Evolutionary conservation across 2,888 invertebrate species (phyloP), one percentile per base, ranked within the genome.

Genomic region (Hesperia comma): DNA sequence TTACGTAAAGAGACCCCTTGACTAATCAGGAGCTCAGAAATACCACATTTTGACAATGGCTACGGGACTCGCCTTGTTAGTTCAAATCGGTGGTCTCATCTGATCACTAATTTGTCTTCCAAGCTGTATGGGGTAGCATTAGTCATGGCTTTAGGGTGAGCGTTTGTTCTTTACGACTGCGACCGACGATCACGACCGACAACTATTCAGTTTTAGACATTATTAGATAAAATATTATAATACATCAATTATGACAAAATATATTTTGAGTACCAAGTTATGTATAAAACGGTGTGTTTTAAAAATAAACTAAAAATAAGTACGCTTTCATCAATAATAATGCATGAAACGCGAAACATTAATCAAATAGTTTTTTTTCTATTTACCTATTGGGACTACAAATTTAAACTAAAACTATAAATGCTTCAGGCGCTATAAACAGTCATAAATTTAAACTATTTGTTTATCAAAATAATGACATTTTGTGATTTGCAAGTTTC

Each of bases 101-200:
- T 79, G 79, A 79, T 77, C 77, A 79, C 78, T 80, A 85, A 87
- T 88, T 87, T 86, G 85, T 88, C 64, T 64, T 84, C 79, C 76
- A 74, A 74, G 73, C 71, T 71, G 72, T 73, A 75, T 75, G 75
- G 77, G 75, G 69, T 70, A 73, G 76, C 74, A 79, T 87, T 85
- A 85, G 82, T 87, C 84, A 84, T 49, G 57, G 54, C 41, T 57
- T 64, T n/a, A 60, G n/a, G 15, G 32, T 17, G 51, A 41, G 3
- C 51, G 1, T 64, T 58, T 26, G 41, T 19, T 32, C 17, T 1
- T 46, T 33, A 10, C 51, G 56, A 64, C 51, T n/a, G 49, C 63
- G 63, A 58, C 51, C 26, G 21, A 51, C 57, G 40, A 51, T 32
- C 0, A n/a, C 6, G 1, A 12, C 12, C 5, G 12, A 58, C 49